A percentile compares a stretch with the other conserved stretches of the same genome.
These are phyloP conservation scores for Dryocosmus kuriphilus DNA, from an alignment of 2,888 invertebrate species.

Conservation along the genomic window DNA sequence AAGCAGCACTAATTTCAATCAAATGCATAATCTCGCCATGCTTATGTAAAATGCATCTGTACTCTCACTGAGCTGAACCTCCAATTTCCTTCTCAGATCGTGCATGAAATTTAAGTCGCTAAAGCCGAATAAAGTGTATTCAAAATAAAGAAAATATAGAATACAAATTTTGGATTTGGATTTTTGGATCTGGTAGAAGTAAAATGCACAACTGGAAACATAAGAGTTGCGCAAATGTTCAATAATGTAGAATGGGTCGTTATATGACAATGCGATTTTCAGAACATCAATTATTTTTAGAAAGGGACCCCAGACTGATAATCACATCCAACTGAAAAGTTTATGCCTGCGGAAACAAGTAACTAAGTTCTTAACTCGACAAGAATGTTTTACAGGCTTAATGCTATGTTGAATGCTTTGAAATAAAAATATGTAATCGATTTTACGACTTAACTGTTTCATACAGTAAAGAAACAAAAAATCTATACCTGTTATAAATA, in stretches of 20 bases:
- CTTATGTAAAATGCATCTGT: not conserved
- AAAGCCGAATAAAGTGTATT: no score
- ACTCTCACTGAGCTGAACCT: not conserved
- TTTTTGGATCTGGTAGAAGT: not conserved
- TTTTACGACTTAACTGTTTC: constrained; percentile 2
- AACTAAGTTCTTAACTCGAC: constrained; percentile 18
- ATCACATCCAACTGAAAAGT: constrained; percentile 46
- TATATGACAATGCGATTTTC: constrained; percentile 53
- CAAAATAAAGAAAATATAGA: not conserved
- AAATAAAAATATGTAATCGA: not conserved
- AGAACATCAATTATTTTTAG: constrained; percentile 58
- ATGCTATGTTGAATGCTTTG: not conserved
- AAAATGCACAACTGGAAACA: constrained; percentile 22
- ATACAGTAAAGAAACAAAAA: constrained; percentile 3
- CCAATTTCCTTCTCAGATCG: not conserved
- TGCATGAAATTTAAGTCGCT: not conserved
- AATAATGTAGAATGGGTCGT: constrained; percentile 11
- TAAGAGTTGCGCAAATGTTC: constrained; percentile 18
- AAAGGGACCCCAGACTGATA: constrained; percentile 52
- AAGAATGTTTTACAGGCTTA: constrained; percentile 22
- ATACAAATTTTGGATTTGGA: not conserved
- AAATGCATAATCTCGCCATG: not conserved
- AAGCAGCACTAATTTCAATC: not conserved
- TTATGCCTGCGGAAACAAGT: constrained; percentile 46
- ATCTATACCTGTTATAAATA: constrained; percentile 7